Conservation (phyloP, 1,140 invertebrate genomes). For the Nasonia vitripennis region DNA sequence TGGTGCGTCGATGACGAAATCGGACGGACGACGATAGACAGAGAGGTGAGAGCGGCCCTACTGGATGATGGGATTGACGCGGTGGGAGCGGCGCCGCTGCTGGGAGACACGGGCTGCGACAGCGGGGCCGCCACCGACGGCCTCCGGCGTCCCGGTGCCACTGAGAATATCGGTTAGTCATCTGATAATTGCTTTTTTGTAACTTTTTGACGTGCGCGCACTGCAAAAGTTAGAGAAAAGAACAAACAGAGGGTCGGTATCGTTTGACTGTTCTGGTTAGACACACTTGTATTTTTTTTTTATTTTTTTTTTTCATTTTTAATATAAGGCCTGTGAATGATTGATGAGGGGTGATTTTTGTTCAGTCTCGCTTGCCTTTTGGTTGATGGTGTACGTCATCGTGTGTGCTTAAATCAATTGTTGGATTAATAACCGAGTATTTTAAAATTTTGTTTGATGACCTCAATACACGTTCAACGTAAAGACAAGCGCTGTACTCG, state of each 20-base stretch:
- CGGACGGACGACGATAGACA: background rate
- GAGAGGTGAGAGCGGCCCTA: slow-evolving; percentile 56
- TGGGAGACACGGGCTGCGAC: slow-evolving; percentile 66
- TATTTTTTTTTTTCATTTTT: slow-evolving; percentile 34
- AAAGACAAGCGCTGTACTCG: background rate
- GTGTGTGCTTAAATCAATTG: too few species aligned
- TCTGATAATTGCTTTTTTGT: slow-evolving; percentile 76
- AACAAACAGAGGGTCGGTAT: slow-evolving; percentile 48
- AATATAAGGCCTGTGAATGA: background rate
- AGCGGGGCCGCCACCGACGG: slow-evolving; percentile 52
- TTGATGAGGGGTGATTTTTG: too few species aligned
- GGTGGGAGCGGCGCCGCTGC: slow-evolving; percentile 70
- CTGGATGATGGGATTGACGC: slow-evolving; percentile 71
- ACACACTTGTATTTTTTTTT: slow-evolving; percentile 1
- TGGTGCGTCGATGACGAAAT: slow-evolving; percentile 39
- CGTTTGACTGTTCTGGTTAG: background rate
- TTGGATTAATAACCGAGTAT: too few species aligned
- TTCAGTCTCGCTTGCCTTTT: too few species aligned
- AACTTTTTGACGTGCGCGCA: slow-evolving; percentile 74
- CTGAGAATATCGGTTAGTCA: slow-evolving; percentile 76
- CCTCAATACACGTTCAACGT: too few species aligned
- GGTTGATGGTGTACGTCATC: too few species aligned
- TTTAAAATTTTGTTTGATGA: too few species aligned
- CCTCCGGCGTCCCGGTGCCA: slow-evolving; percentile 66
- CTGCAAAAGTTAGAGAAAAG: slow-evolving; percentile 70